Evolutionary conservation across 2,888 invertebrate genomes (phyloP).

Genomic region (Parnassius apollo): DNA sequence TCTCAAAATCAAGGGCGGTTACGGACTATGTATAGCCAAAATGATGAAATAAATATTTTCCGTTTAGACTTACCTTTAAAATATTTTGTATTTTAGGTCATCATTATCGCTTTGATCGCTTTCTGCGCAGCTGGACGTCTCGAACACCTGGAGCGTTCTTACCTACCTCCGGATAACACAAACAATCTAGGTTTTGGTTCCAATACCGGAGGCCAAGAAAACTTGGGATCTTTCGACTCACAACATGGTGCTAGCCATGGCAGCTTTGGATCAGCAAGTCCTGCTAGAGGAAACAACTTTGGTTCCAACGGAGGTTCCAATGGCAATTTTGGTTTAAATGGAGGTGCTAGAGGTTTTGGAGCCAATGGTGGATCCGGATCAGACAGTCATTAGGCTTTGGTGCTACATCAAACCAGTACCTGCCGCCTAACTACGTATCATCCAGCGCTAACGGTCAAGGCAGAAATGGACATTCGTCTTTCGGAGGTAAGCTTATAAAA

Average conservation of each 20-base stretch:
- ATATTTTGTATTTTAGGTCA: constrained; percentile 49
- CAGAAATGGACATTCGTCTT: constrained; percentile 29
- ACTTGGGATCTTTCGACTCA: constrained; percentile 23
- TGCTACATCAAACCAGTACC: constrained; percentile 65
- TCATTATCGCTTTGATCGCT: constrained; percentile 60
- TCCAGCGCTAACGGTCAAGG: constrained; percentile 37
- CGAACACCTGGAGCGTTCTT: constrained; percentile 65
- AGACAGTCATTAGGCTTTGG: constrained; percentile 38
- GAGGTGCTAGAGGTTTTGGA: constrained; percentile 34
- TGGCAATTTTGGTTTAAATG: constrained; percentile 27
- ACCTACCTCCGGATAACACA: constrained; percentile 57
- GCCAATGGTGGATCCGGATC: constrained; percentile 34
- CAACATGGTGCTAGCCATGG: constrained; percentile 22
- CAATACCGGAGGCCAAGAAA: constrained; percentile 25
- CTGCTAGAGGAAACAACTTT: constrained; percentile 28
- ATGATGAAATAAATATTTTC: too few species aligned
- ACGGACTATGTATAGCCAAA: too few species aligned
- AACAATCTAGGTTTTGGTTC: constrained; percentile 27
- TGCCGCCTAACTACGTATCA: constrained; percentile 62
- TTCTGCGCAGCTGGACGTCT: constrained; percentile 62
- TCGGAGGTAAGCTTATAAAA: constrained; percentile 29
- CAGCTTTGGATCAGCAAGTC: constrained; percentile 12
- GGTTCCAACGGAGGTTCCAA: constrained; percentile 28
- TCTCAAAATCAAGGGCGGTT: too few species aligned
- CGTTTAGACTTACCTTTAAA: too few species aligned